Conservation (phyloP, 2,797 vertebrate species). For the Calcarius lapponicus region DNA sequence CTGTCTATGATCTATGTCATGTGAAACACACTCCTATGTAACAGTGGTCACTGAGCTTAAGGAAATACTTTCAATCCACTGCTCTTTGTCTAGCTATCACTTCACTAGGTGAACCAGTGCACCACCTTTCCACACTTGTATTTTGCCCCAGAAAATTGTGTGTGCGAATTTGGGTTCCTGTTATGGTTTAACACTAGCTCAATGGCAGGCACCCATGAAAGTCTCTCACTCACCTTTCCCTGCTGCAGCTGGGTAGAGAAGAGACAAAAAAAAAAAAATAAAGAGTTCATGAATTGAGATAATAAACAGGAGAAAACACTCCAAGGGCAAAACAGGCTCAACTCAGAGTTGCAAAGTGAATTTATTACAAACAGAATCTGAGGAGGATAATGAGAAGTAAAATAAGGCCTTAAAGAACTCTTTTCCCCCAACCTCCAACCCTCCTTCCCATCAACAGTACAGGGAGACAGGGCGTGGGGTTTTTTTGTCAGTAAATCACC, state of each 20-base stretch:
- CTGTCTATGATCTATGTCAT: background rate
- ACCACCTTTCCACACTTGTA: background rate
- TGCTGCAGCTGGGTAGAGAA: too few relatives aligned
- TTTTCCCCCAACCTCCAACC: background rate
- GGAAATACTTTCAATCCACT: background rate
- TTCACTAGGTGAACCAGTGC: background rate
- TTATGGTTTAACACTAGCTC: background rate
- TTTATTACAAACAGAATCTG: background rate
- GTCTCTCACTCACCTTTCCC: accelerated
- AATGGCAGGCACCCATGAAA: background rate
- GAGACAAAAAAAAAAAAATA: background rate
- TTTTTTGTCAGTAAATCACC: background rate
- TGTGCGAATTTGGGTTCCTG: background rate
- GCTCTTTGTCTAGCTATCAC: background rate
- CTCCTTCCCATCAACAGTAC: background rate
- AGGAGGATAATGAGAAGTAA: background rate
- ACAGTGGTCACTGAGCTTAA: background rate
- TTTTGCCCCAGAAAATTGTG: background rate
- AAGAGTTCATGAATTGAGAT: background rate
- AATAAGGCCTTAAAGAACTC: background rate
- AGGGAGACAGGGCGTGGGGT: background rate
- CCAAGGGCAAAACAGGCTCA: background rate
- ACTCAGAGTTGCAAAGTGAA: background rate
- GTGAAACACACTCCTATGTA: background rate
- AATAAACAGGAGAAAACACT: background rate